These are phyloP conservation scores for Andrena trimmerana DNA, from an alignment of 2,888 invertebrate genomes.

Conservation along the genomic window DNA sequence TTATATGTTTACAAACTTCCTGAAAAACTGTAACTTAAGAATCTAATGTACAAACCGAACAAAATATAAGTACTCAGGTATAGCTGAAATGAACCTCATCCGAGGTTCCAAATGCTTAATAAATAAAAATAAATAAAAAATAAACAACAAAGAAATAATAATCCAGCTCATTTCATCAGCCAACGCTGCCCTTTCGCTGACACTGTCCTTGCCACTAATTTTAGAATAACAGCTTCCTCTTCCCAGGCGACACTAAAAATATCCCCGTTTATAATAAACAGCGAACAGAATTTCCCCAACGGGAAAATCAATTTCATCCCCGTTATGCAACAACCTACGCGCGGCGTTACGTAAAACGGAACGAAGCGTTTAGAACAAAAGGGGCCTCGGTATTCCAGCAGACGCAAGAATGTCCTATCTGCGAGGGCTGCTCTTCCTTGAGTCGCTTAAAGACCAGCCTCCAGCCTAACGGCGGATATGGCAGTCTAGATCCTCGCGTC, in stretches of 20 bases:
- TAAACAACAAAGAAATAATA: neutral
- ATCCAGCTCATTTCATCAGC: neutral
- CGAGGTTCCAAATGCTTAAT: no score
- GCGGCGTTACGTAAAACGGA: neutral
- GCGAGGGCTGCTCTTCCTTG: neutral
- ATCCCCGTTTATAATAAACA: neutral
- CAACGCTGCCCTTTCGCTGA: neutral
- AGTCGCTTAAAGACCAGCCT: slow-evolving; percentile 29
- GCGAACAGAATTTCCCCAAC: neutral
- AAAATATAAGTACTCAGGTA: no score
- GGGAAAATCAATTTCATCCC: neutral
- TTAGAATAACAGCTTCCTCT: slow-evolving; percentile 11
- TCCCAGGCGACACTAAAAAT: slow-evolving; percentile 18
- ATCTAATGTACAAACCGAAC: no score
- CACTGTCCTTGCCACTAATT: slow-evolving; percentile 15
- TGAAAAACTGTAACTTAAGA: no score
- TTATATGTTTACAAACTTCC: no score
- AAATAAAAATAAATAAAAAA: neutral
- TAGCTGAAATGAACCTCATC: no score
- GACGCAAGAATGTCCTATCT: slow-evolving; percentile 3
- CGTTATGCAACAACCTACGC: slow-evolving; percentile 10
- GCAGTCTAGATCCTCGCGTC: slow-evolving; percentile 50
- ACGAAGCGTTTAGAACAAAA: slow-evolving; percentile 1
- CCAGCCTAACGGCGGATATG: slow-evolving; percentile 30
- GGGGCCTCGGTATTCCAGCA: neutral